phyloP scores from a whole-genome alignment of 2,113 vertebrate genomes.

The Craseonycteris thonglongyai region DNA sequence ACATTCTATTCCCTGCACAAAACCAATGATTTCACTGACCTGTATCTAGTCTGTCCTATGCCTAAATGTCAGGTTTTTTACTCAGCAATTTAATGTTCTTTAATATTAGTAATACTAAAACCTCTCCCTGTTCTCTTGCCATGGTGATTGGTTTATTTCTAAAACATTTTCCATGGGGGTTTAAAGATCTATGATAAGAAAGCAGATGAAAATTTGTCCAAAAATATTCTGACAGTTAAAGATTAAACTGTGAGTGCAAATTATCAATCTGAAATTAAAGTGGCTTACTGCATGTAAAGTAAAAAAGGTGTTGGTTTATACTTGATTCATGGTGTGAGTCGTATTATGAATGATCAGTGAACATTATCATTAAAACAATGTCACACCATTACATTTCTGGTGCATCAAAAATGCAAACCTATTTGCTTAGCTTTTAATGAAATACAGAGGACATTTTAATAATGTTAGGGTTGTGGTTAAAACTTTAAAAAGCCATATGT shows the following conservation, averaged over 20 bases:
- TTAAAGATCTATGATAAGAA: conserved; percentile 38
- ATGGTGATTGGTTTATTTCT: neutral
- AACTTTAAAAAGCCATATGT: conserved; percentile 40
- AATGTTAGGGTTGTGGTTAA: conserved; percentile 67
- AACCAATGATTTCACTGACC: neutral
- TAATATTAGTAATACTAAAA: neutral
- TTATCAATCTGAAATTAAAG: conserved; percentile 73
- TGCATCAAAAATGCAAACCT: conserved; percentile 77
- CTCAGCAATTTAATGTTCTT: neutral
- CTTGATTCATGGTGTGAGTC: conserved; percentile 71
- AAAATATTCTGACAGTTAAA: conserved; percentile 64
- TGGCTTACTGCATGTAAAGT: conserved; percentile 68
- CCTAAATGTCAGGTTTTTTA: neutral
- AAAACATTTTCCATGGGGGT: conserved; percentile 4
- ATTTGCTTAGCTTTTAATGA: conserved; percentile 76
- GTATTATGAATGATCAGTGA: conserved; percentile 80
- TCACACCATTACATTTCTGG: conserved; percentile 76
- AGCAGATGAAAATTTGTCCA: conserved; percentile 14
- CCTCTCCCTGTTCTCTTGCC: neutral
- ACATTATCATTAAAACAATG: conserved; percentile 77
- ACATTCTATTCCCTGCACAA: neutral
- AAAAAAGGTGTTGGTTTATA: conserved; percentile 72
- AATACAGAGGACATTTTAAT: conserved; percentile 77
- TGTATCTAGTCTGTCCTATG: neutral
- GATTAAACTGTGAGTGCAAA: conserved; percentile 68